Evolutionary conservation across 2,888 invertebrate species (phyloP).

Genomic region (Mythimna lalbum): DNA sequence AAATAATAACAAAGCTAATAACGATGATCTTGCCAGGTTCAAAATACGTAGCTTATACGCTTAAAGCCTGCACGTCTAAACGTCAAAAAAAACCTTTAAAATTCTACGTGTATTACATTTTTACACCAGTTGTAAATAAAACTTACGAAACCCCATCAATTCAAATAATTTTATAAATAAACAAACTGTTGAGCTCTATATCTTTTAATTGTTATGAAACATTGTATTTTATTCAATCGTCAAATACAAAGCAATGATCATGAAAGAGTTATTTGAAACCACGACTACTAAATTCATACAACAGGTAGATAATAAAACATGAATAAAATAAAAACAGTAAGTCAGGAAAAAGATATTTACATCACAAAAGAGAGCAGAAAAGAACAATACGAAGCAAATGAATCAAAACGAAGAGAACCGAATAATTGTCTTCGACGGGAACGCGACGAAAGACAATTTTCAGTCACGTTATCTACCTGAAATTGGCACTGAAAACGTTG

Average conservation of each 20-base stretch:
- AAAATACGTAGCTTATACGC: neutral
- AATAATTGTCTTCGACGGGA: slow-evolving; percentile 49
- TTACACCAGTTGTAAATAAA: neutral
- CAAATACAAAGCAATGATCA: slow-evolving; percentile 11
- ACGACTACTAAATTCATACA: slow-evolving; percentile 23
- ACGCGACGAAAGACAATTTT: slow-evolving; percentile 60
- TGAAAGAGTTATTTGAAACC: neutral
- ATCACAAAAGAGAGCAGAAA: slow-evolving; percentile 44
- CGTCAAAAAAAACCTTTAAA: neutral
- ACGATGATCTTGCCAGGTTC: neutral
- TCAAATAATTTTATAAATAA: neutral
- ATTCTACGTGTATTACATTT: neutral
- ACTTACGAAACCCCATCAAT: neutral
- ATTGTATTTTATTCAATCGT: neutral
- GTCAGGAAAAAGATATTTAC: slow-evolving; percentile 24
- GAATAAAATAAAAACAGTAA: slow-evolving; percentile 42
- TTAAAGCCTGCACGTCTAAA: neutral
- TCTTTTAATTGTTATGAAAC: neutral
- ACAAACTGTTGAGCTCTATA: neutral
- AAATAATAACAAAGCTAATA: accelerated
- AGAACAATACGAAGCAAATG: slow-evolving; percentile 43
- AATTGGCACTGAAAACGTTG: slow-evolving; percentile 74
- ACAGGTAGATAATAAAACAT: slow-evolving; percentile 51
- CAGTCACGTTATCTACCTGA: slow-evolving; percentile 77
- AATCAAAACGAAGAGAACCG: slow-evolving; percentile 46